These are phyloP conservation scores for Luehdorfia chinensis DNA, from an alignment of 1,140 invertebrate species.

Conservation along the genomic window DNA sequence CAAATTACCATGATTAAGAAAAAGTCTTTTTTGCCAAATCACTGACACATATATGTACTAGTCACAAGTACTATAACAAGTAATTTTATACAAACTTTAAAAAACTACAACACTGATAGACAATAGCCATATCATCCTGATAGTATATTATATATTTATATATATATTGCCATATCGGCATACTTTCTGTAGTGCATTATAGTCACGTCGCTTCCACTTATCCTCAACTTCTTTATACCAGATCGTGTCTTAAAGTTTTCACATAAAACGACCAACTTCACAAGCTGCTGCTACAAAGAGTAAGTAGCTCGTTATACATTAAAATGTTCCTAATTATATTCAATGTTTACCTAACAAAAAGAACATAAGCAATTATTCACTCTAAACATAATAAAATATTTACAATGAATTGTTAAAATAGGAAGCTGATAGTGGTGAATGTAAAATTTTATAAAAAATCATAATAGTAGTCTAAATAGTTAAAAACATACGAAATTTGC, in stretches of 20 bases:
- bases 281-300: constrained; percentile 31
- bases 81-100: no score
- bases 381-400: neutral
- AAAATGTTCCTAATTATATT: constrained; percentile 10
- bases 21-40: no score
- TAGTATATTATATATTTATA: no score
- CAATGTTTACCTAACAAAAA: neutral
- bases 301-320: constrained; percentile 15
- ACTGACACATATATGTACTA: no score
- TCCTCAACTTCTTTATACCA: constrained; percentile 36
- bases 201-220: constrained; percentile 51
- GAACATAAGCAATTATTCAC: neutral
- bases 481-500: neutral
- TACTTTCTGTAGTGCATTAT: no score
- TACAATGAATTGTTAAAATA: neutral
- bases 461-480: neutral
- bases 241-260: constrained; percentile 49
- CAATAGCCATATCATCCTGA: no score
- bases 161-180: no score
- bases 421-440: neutral
- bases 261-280: constrained; percentile 50
- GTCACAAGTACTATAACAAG: no score
- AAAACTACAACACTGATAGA: no score
- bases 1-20: no score
- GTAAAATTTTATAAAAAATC: neutral